Evolutionary conservation across 1,140 invertebrate species (phyloP), one percentile per base, ranked within the genome.

Genomic region (Scaptomyza hsui): DNA sequence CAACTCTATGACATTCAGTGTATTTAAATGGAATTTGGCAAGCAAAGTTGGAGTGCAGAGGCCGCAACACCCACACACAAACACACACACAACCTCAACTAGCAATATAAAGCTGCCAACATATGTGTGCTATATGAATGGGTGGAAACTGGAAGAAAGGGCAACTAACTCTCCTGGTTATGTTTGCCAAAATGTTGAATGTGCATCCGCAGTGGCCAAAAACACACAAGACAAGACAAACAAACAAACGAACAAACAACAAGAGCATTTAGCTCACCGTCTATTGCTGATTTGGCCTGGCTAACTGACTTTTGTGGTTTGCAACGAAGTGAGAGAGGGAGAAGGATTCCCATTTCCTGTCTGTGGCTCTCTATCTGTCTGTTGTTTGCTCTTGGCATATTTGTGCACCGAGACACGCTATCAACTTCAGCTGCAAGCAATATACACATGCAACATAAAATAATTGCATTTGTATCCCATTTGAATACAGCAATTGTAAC

Each of bases 21-120:
- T 74, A 86, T 85, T 85, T 85, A 85, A 85, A 85, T 85, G 80
- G 81, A 80, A 81, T 85, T 85, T 85, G 82, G 82, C 80, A 80
- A 86, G 56, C 39, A 71, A 72, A 85, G 64, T 71, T 82, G 55
- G 63, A 65, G 52, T 37, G 7, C 47, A 41, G 16, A 63, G 29
- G 10, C 68, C 62, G 49, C 60, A 70, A 75, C 70, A 62, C 61
- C 59, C 72, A 57, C 61, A 72, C 55, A 68, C 53, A 62, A 16
- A 39, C 15, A 57, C 49, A 61, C 15, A 74, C 60, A 41, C 48
- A 72, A 61, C 19, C 48, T 41, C 26, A 48, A 59, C 57, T 29
- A 18, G 21, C 41, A 47, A 64, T 72, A 62, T 73, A 52, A 67
- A 69, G 63, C 60, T 59, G 26, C 55, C 73, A 55, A 53, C 69